Percentiles rank a stretch among this genome's conserved stretches.
Evolutionary conservation across 2,113 vertebrate genomes (phyloP).

Genomic region (Phalacrocorax pelagicus): DNA sequence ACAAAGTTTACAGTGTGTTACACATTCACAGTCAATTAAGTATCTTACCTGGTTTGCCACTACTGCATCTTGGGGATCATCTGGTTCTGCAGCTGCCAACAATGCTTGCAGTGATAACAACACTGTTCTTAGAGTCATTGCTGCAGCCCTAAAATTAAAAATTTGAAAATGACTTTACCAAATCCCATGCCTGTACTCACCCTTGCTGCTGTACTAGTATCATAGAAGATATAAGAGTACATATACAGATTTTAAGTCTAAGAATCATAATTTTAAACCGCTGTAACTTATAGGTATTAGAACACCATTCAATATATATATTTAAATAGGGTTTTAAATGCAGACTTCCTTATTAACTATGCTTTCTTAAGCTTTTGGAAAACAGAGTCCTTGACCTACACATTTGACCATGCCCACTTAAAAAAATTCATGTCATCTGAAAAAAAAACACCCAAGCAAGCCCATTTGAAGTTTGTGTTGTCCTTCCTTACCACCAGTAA

Average conservation of each 20-base stretch:
- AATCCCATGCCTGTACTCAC: not conserved
- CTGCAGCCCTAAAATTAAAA: conserved; percentile 87
- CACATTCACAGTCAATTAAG: not conserved
- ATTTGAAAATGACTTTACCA: conserved; percentile 5
- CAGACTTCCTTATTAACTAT: not conserved
- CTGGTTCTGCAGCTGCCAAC: conserved; percentile 94
- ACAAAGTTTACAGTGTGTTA: not conserved
- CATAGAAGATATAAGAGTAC: not conserved
- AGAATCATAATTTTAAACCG: not conserved
- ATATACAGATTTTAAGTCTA: not conserved
- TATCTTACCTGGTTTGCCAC: conserved; percentile 94
- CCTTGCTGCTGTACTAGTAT: not conserved
- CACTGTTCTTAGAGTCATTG: conserved; percentile 97
- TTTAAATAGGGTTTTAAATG: not conserved
- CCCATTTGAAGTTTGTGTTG: not conserved
- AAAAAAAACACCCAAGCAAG: not conserved
- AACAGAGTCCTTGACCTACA: not conserved
- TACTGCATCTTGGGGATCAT: conserved; percentile 97
- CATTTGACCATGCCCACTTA: not conserved
- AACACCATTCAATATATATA: not conserved
- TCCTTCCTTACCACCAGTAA: not conserved
- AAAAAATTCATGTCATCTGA: not conserved
- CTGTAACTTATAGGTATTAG: not conserved
- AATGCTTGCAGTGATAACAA: conserved; percentile 95
- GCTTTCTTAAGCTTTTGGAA: not conserved